Evolutionary conservation across 2,888 invertebrate species (phyloP).

Genomic region (Alsophila aescularia): DNA sequence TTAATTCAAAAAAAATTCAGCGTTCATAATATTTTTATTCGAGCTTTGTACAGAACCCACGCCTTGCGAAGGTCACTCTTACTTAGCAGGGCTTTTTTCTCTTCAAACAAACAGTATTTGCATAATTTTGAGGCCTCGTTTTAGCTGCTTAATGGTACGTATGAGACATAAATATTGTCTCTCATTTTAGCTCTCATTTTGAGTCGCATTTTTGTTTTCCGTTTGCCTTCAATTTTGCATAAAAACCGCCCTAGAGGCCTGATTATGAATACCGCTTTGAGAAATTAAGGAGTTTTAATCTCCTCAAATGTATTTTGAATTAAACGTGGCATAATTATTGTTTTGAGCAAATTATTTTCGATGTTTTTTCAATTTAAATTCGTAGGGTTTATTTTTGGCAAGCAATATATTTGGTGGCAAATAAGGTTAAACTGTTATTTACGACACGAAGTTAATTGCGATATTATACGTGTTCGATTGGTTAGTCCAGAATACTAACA

Average conservation of each 20-base stretch:
- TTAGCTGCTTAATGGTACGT: conserved; percentile 73
- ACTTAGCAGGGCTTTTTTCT: conserved; percentile 23
- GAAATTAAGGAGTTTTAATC: conserved; percentile 51
- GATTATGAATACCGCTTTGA: conserved; percentile 53
- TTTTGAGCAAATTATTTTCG: background rate
- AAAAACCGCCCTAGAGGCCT: conserved; percentile 54
- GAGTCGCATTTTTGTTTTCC: conserved; percentile 36
- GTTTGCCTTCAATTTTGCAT: conserved; percentile 56
- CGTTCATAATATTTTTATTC: background rate
- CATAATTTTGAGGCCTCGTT: conserved; percentile 70
- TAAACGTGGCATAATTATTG: conserved; percentile 27
- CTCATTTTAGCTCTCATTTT: conserved; percentile 55
- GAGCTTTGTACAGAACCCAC: conserved; percentile 22
- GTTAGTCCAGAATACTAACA: too few relatives aligned
- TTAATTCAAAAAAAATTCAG: background rate
- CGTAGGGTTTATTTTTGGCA: background rate
- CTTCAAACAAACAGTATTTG: conserved; percentile 58
- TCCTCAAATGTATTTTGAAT: conserved; percentile 42
- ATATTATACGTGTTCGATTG: too few relatives aligned
- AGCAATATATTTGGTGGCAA: too few relatives aligned
- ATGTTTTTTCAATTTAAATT: background rate
- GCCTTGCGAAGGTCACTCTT: background rate
- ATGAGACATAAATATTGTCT: conserved; percentile 72
- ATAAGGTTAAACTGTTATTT: too few relatives aligned
- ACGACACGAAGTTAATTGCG: too few relatives aligned